Conservation (phyloP, 2,888 invertebrate genomes). For the Mesodorylaimus sp. region DNA sequence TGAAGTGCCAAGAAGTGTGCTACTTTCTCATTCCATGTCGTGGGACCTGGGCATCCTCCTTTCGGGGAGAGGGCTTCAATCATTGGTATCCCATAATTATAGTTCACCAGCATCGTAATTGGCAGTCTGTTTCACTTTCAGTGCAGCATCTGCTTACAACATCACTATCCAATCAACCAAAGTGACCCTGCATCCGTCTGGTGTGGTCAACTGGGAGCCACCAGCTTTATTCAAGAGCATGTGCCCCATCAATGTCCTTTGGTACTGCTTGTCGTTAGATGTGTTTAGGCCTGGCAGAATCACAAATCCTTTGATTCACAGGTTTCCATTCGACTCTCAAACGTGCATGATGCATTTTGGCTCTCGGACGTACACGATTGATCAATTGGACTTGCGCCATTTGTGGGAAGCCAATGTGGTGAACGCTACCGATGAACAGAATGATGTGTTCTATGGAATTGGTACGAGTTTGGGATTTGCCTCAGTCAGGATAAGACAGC, state of each 20-base stretch:
- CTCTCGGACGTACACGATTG: constrained; percentile 61
- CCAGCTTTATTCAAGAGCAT: constrained; percentile 88
- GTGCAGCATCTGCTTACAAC: constrained; percentile 67
- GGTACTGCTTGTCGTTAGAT: constrained; percentile 13
- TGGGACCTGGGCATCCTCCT: no score
- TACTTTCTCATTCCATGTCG: no score
- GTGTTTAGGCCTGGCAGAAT: neutral
- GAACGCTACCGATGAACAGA: constrained; percentile 15
- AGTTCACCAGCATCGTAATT: no score
- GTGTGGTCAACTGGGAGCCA: constrained; percentile 46
- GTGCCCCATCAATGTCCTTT: constrained; percentile 36
- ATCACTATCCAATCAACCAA: constrained; percentile 80
- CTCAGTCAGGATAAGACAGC: neutral
- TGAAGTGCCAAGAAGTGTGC: no score
- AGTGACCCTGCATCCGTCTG: constrained; percentile 67
- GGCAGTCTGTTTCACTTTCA: constrained; percentile 23
- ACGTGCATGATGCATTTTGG: constrained; percentile 19
- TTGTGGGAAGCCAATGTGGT: constrained; percentile 11
- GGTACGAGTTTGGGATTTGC: constrained; percentile 11
- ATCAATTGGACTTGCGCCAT: constrained; percentile 15
- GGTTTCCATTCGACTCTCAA: constrained; percentile 25
- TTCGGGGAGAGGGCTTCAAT: no score
- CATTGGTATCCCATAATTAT: no score
- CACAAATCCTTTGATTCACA: neutral
- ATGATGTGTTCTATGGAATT: constrained; percentile 23